phyloP scores from a whole-genome alignment of 2,797 vertebrate genomes.

The Nothura maculosa region DNA sequence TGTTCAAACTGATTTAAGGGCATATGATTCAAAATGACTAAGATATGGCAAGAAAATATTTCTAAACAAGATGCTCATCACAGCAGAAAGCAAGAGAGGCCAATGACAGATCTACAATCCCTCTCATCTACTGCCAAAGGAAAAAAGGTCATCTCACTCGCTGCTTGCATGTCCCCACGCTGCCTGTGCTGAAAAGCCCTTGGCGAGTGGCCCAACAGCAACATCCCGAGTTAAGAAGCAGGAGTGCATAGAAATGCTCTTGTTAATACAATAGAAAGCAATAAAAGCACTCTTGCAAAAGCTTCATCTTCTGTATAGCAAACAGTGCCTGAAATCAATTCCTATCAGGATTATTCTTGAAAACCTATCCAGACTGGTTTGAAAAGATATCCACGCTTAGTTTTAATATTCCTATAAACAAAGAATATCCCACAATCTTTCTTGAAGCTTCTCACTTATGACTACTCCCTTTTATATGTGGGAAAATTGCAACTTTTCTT shows the following conservation, averaged over 20 bases:
- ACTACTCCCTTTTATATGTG: background rate
- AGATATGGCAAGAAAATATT: background rate
- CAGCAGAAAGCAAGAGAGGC: background rate
- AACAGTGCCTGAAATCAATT: background rate
- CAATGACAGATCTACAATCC: background rate
- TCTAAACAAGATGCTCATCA: fast-evolving
- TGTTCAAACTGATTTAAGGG: background rate
- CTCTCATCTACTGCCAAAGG: background rate
- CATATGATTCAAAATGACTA: background rate
- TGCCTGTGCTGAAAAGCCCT: fast-evolving
- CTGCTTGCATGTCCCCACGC: background rate
- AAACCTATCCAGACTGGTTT: background rate
- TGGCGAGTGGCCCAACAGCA: background rate
- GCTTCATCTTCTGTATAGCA: background rate
- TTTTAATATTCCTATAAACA: background rate
- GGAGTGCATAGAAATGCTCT: background rate
- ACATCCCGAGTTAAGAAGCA: background rate
- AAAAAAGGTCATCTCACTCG: background rate
- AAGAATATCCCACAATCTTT: background rate
- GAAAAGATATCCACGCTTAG: background rate
- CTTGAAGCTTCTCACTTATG: background rate
- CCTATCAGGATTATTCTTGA: background rate
- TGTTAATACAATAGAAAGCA: background rate
- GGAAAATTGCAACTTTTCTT: background rate
- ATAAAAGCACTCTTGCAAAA: background rate